Evolutionary conservation across 1,140 invertebrate genomes (phyloP).

Genomic region (Pygmarrhopalites habei): DNA sequence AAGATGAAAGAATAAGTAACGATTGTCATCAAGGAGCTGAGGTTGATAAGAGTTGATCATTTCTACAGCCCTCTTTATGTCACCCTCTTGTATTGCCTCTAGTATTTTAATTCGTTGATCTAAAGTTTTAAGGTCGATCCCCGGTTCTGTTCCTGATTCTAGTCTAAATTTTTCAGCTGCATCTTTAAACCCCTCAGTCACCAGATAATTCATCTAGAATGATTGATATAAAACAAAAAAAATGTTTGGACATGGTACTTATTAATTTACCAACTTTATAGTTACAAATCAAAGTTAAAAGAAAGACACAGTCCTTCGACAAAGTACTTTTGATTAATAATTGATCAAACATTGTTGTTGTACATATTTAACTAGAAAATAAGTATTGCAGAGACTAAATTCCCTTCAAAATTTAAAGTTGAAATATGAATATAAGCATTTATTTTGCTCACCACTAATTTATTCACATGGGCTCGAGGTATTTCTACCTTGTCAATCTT

Average conservation of each 20-base stretch:
- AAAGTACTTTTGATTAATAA: no score
- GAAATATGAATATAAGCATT: no score
- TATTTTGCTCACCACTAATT: no score
- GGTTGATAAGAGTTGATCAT: slow-evolving; percentile 92
- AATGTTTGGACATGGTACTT: no score
- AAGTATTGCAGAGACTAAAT: no score
- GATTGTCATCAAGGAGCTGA: slow-evolving; percentile 87
- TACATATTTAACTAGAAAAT: no score
- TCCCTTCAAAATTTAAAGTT: no score
- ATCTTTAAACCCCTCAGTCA: slow-evolving; percentile 75
- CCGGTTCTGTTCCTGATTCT: slow-evolving; percentile 81
- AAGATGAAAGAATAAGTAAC: slow-evolving; percentile 91
- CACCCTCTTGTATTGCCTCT: slow-evolving; percentile 86
- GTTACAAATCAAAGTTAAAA: no score
- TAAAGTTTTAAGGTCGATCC: slow-evolving; percentile 77
- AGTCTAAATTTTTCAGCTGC: slow-evolving; percentile 93
- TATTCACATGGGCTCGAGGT: slow-evolving; percentile 87
- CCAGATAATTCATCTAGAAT: slow-evolving; percentile 99
- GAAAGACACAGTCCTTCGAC: no score
- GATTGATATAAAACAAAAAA: no score
- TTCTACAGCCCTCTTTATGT: slow-evolving; percentile 85
- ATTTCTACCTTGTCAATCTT: slow-evolving; percentile 70
- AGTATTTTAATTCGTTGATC: slow-evolving; percentile 91
- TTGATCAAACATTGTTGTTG: no score
- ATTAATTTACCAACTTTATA: no score